These are phyloP conservation scores for Tanypteryx hageni DNA, from an alignment of 2,888 invertebrate species.

Conservation along the genomic window DNA sequence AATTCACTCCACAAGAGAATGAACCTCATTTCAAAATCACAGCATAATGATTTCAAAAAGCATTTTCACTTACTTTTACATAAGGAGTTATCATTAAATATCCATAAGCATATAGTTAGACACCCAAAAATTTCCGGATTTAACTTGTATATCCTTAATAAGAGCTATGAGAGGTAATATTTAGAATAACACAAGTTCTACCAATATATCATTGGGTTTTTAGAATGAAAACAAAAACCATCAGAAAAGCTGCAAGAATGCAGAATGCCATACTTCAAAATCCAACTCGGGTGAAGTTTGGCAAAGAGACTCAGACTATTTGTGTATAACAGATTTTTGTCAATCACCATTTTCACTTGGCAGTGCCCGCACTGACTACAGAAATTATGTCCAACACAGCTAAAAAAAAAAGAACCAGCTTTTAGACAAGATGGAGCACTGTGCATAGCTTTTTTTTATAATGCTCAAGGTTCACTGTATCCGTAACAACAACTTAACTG, in stretches of 20 bases:
- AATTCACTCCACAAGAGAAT: neutral
- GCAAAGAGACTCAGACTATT: constrained; percentile 52
- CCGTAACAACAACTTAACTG: constrained; percentile 9
- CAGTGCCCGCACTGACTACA: constrained; percentile 58
- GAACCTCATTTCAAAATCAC: neutral
- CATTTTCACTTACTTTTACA: neutral
- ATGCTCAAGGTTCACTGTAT: constrained; percentile 2
- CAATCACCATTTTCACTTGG: constrained; percentile 38
- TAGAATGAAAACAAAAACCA: neutral
- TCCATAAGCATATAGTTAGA: neutral
- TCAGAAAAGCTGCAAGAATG: constrained; percentile 7
- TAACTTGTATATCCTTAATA: constrained; percentile 10
- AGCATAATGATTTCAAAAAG: neutral
- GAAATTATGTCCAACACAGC: constrained; percentile 52
- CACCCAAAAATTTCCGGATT: neutral
- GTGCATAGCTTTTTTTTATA: neutral
- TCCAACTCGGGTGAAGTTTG: constrained; percentile 34
- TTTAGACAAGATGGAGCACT: neutral
- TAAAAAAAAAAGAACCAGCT: constrained; percentile 60
- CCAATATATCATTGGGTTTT: neutral
- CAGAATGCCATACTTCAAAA: constrained; percentile 14
- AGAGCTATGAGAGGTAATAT: neutral
- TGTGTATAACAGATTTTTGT: constrained; percentile 26
- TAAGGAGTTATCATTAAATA: neutral
- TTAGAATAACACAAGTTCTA: neutral